A percentile compares a stretch with the other conserved stretches of the same genome.
Evolutionary conservation across 2,888 invertebrate species (phyloP).

Genomic region (Cheilosia soror): DNA sequence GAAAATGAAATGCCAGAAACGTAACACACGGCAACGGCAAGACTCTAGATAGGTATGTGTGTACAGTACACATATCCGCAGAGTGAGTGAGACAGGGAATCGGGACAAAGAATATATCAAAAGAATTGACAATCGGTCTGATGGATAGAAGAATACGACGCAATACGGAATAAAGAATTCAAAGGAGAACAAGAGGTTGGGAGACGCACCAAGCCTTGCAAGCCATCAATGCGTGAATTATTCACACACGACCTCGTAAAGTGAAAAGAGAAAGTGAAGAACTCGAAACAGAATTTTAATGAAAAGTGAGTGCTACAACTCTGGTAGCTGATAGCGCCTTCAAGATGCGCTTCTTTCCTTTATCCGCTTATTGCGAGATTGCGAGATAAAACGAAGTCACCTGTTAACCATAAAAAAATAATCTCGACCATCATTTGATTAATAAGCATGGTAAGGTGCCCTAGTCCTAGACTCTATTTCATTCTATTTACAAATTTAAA

Average conservation of each 20-base stretch:
- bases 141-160: slow-evolving; percentile 37
- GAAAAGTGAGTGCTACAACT: slow-evolving; percentile 21
- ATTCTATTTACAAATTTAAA: slow-evolving; percentile 31
- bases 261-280: slow-evolving; percentile 24
- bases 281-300: slow-evolving; percentile 49
- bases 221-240: slow-evolving; percentile 67
- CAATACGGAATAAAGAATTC: slow-evolving; percentile 21
- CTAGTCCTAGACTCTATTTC: background rate
- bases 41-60: background rate
- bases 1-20: slow-evolving; percentile 45
- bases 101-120: slow-evolving; percentile 44
- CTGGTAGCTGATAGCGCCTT: background rate
- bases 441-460: background rate
- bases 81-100: background rate
- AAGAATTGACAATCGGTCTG: slow-evolving; percentile 71
- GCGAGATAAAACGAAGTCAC: slow-evolving; percentile 38
- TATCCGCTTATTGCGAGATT: slow-evolving; percentile 22
- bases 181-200: slow-evolving; percentile 18
- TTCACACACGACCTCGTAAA: slow-evolving; percentile 72
- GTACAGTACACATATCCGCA: background rate
- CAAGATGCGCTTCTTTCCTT: slow-evolving; percentile 42
- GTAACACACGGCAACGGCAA: slow-evolving; percentile 10
- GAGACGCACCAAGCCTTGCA: slow-evolving; percentile 50
- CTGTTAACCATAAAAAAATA: slow-evolving; percentile 45
- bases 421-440: slow-evolving; percentile 15